Evolutionary conservation across 2,113 vertebrate genomes (phyloP), one percentile per base, ranked within the genome.

Genomic region (Planiliza haematocheilus): DNA sequence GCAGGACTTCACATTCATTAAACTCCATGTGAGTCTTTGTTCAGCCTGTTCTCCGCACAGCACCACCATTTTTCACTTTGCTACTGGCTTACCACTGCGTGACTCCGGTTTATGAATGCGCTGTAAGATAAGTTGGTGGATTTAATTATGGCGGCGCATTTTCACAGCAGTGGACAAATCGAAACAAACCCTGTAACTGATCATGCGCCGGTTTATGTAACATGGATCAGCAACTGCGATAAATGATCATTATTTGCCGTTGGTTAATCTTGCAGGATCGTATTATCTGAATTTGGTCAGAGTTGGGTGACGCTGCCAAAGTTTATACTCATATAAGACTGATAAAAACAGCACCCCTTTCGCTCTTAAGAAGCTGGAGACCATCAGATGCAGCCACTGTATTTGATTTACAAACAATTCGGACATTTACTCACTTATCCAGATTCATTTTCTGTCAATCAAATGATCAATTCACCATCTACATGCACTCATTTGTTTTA

Each of bases 1-100:
- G 74, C 79, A 74, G 73, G 87, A 77, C 69, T 52, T 72, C 45
- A 30, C 81, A 76, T 82, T 75, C 69, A 88, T 85, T 80, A 73
- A 81, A 79, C 65, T 81, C 68, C 53, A 64, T 64, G 68, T 67
- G 65, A 64, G 81, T 67, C 65, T 70, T 67, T 69, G 77, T 74
- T 66, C 46, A 48, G 51, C 11, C 48, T 41, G 60, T 48, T 74
- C 38, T 84, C 76, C 65, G 53, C 70, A 52, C 66, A 67, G 65
- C 42, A 8, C 2, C 24, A 1, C 17, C 21, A 14, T 79, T 57
- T 79, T 70, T 79, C 74, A 79, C 39, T 55, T 46, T n/a, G 34
- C 38, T 41, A 24, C 64, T 7, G 12, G 20, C 69, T 38, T 8
- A 21, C 24, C 67, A n/a, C 70, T 1, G 8, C 67, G 57, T 53